These are phyloP conservation scores for Bugulina stolonifera DNA, from an alignment of 2,888 invertebrate species.

Conservation along the genomic window DNA sequence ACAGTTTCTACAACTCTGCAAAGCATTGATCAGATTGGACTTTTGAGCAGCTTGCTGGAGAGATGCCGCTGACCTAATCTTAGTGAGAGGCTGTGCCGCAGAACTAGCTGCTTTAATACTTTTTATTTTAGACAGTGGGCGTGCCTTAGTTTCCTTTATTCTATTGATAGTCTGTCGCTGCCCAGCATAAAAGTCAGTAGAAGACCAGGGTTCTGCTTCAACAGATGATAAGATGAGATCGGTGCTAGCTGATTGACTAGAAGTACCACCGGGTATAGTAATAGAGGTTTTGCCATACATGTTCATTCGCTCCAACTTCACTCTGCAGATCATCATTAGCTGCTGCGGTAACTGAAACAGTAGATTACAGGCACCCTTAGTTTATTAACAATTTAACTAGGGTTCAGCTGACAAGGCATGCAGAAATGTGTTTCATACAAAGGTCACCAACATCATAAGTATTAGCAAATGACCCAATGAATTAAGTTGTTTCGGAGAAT, in stretches of 20 bases:
- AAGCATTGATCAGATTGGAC: not conserved
- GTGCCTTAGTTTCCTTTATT: not conserved
- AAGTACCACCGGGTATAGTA: not conserved
- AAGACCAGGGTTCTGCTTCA: too few species aligned
- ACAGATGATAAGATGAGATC: too few species aligned
- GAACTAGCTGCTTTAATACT: not conserved
- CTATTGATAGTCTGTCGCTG: not conserved
- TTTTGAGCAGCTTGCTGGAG: not conserved
- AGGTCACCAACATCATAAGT: too few species aligned
- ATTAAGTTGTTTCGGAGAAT: too few species aligned
- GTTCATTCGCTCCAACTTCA: not conserved
- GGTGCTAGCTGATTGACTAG: too few species aligned
- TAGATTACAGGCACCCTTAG: too few species aligned
- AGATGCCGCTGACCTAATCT: not conserved
- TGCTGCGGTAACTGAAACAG: conserved; percentile 5
- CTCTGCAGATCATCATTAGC: conserved; percentile 18
- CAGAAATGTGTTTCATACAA: too few species aligned
- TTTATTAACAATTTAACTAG: too few species aligned
- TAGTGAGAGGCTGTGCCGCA: not conserved
- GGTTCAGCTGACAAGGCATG: too few species aligned
- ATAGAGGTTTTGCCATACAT: not conserved
- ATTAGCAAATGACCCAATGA: too few species aligned
- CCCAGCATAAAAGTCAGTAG: not conserved
- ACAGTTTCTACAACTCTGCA: conserved; percentile 4
- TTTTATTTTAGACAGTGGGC: not conserved